Base-by-base conservation (phyloP, 2,888 invertebrate species). In the Morpho deidamia region DNA sequence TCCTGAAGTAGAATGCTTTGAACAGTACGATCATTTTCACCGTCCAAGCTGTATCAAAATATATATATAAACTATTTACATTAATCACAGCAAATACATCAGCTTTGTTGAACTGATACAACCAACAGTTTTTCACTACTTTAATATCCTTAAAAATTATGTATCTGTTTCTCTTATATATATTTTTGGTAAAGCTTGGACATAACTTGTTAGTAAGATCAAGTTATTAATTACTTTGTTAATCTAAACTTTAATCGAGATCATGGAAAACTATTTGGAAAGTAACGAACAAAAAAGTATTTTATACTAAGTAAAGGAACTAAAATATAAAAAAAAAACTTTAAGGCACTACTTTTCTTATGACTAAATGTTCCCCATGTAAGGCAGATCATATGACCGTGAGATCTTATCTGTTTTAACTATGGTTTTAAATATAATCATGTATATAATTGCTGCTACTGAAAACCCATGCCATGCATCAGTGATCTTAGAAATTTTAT, bases 41-140 rank as follows among this genome's bases (percentile, higher is more conserved):
- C 34, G 44, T 11, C 44, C 40, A 35, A 40, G 41, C 44, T 44
- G 32, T 45, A 54, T 45, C 44, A 51, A 52, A 38, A 44, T 45
- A 53, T 39, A n/a, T n/a, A 42, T 47, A 44, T 11, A 51, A 58
- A 56, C 60, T 38, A 23, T 37, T 39, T 48, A 44, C 11, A 52
- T 62, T 63, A 63, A 71, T 70, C 69, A 70, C 71, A 72, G 71
- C 72, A 60, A 65, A 52, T 52, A 62, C 51, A 57, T 68, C 71
- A 72, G 70, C 70, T 70, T 68, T 70, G 70, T 70, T 69, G 69
- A 69, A 68, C 65, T 58, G 53, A 47, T 48, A 52, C 34, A 40
- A 54, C 38, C 46, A 42, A 47, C 40, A 38, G 43, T 45, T 43
- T 12, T 53, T 45, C 11, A 45, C 41, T 41, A 34, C 10, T 12